These are phyloP conservation scores for Melanocharis versteri DNA, from an alignment of 2,113 vertebrate species.

Conservation along the genomic window DNA sequence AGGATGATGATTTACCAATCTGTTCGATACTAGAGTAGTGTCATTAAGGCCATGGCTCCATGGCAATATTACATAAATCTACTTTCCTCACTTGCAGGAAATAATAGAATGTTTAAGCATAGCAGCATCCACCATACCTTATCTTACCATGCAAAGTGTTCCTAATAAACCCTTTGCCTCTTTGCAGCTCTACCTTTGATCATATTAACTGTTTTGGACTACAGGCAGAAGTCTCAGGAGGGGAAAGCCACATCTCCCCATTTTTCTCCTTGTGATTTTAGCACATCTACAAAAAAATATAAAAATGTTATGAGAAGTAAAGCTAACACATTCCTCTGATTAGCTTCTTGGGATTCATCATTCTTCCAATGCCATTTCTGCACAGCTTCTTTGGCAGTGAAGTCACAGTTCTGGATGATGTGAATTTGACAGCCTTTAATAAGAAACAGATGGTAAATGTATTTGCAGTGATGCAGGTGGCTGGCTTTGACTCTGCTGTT, in stretches of 20 bases:
- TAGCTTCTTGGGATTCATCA: not conserved
- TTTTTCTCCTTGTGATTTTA: not conserved
- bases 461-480: constrained; percentile 8
- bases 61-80: not conserved
- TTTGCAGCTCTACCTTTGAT: not conserved
- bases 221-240: not conserved
- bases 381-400: not conserved
- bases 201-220: not conserved
- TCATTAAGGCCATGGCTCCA: not conserved
- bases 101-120: not conserved
- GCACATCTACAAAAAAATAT: not conserved
- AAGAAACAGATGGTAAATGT: constrained; percentile 25
- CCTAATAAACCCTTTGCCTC: not conserved
- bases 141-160: not conserved
- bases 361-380: constrained; percentile 2
- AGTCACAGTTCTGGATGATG: not conserved
- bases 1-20: not conserved
- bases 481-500: not conserved
- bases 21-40: not conserved
- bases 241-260: not conserved
- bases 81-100: not conserved
- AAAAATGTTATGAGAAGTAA: not conserved
- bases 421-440: constrained; percentile 16
- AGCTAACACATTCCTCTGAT: not conserved
- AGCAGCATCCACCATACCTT: not conserved